phyloP scores from a whole-genome alignment of 2,113 vertebrate genomes.

The Mastomys coucha region DNA sequence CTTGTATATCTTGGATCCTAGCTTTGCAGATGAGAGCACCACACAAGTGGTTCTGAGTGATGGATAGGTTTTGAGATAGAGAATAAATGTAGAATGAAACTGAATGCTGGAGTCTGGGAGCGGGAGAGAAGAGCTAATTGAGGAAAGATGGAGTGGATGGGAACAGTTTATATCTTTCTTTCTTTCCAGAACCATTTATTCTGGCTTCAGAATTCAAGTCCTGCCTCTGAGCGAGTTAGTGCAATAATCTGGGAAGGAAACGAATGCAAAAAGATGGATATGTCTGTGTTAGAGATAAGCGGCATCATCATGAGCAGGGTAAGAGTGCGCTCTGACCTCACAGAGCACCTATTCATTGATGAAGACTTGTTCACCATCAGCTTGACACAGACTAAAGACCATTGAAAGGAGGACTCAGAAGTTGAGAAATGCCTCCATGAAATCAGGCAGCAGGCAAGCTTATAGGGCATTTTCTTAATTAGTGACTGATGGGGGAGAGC shows the following conservation, averaged over 20 bases:
- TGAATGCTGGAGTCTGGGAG: not conserved
- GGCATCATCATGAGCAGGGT: slow-evolving; percentile 98
- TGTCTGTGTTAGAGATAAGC: slow-evolving; percentile 98
- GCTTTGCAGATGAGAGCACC: not conserved
- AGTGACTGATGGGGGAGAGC: not conserved
- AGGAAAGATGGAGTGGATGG: not conserved
- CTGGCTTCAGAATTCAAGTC: slow-evolving; percentile 97
- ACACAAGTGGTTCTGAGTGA: not conserved
- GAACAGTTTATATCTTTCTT: slow-evolving; percentile 35
- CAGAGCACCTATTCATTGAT: not conserved
- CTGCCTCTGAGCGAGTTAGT: slow-evolving; percentile 95
- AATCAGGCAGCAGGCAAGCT: not conserved
- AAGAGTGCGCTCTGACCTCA: slow-evolving; percentile 29
- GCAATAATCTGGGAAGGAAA: slow-evolving; percentile 98
- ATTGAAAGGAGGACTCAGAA: not conserved
- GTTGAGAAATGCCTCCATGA: not conserved
- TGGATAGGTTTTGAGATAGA: not conserved
- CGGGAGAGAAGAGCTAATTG: not conserved
- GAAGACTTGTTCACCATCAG: not conserved
- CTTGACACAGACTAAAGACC: not conserved
- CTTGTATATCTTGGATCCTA: not conserved
- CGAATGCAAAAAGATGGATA: slow-evolving; percentile 98
- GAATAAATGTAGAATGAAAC: not conserved
- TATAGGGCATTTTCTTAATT: not conserved
- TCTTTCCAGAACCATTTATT: slow-evolving; percentile 92